Conservation (phyloP, 1,140 invertebrate genomes). For the Aphidius gifuensis region DNA sequence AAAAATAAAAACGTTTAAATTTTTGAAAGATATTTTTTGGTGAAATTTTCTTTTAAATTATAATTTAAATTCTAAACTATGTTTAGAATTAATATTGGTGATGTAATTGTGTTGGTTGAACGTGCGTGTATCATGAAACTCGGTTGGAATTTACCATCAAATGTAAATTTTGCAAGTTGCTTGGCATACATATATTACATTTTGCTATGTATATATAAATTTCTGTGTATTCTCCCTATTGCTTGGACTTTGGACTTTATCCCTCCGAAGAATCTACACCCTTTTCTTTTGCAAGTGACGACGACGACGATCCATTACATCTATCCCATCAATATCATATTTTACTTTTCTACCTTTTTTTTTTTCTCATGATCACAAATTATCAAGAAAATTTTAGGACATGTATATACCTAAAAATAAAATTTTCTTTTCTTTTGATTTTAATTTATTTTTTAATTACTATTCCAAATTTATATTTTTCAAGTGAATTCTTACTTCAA, state of each 20-base stretch:
- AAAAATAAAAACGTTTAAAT: too few relatives aligned
- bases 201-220: slow-evolving; percentile 8
- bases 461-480: too few relatives aligned
- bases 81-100: too few relatives aligned
- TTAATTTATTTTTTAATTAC: too few relatives aligned
- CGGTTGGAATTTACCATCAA: slow-evolving; percentile 44
- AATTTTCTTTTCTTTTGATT: too few relatives aligned
- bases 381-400: too few relatives aligned
- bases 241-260: slow-evolving; percentile 51
- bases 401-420: too few relatives aligned
- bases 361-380: neutral
- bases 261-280: slow-evolving; percentile 24
- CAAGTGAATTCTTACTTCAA: too few relatives aligned
- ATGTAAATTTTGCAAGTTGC: slow-evolving; percentile 43
- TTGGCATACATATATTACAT: slow-evolving; percentile 14
- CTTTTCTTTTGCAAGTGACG: slow-evolving; percentile 29
- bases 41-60: too few relatives aligned
- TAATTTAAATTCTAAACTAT: too few relatives aligned
- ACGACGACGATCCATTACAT: slow-evolving; percentile 26
- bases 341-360: neutral
- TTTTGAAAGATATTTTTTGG: too few relatives aligned
- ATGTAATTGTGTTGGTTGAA: too few relatives aligned
- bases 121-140: slow-evolving; percentile 31
- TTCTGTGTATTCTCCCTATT: slow-evolving; percentile 35
- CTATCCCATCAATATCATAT: slow-evolving; percentile 20